Evolutionary conservation across 2,888 invertebrate species (phyloP).

Genomic region (Aleiodes testaceus): DNA sequence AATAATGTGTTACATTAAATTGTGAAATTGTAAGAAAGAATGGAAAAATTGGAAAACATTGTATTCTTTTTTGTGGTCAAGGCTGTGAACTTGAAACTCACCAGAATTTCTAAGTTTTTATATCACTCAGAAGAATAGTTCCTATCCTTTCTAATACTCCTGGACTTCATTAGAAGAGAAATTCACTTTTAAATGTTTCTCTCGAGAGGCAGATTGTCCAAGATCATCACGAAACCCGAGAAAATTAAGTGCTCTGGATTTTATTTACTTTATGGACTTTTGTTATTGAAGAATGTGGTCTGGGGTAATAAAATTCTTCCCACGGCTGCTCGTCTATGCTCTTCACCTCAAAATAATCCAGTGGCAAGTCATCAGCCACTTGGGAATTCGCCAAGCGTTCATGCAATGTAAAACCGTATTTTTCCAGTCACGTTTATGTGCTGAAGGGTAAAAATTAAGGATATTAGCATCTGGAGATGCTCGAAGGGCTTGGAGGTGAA

Average conservation of each 20-base stretch:
- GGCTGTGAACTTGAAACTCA: constrained; percentile 16
- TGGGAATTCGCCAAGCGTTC: constrained; percentile 12
- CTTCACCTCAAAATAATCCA: constrained; percentile 13
- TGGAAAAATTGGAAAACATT: not conserved
- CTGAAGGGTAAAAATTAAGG: not conserved
- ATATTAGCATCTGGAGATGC: not conserved
- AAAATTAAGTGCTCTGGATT: no score
- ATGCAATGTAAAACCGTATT: not conserved
- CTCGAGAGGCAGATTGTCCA: no score
- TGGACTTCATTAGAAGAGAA: not conserved
- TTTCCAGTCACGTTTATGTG: constrained; percentile 11
- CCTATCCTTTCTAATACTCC: constrained; percentile 8
- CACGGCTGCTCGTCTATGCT: constrained; percentile 1
- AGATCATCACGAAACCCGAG: no score
- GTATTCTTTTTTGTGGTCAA: constrained; percentile 2
- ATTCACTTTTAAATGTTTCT: not conserved
- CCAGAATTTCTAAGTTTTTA: not conserved
- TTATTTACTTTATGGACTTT: not conserved
- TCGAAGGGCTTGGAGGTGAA: constrained; percentile 7
- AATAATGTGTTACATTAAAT: not conserved
- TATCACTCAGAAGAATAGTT: not conserved
- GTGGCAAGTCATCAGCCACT: constrained; percentile 16
- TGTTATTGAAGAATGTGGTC: not conserved
- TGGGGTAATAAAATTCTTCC: constrained; percentile 5
- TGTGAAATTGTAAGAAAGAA: not conserved